Evolutionary conservation across 1,140 invertebrate species (phyloP), one percentile per base, ranked within the genome.

Genomic region (Pogonomyrmex californicus): DNA sequence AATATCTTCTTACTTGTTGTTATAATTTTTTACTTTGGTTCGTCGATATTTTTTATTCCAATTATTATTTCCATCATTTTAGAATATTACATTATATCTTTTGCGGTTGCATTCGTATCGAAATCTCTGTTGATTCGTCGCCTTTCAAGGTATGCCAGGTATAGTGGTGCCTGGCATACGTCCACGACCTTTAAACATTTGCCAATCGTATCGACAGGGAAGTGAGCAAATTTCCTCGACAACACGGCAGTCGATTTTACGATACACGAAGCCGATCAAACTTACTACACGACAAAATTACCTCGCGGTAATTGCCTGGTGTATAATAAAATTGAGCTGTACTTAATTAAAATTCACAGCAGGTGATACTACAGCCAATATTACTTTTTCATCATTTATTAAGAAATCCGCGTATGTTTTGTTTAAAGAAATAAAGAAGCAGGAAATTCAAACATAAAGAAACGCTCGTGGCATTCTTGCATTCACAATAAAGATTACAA

Each of bases 121-220:
- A 33, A 63, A n/a, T n/a, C 41, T 78, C 4, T 63, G 17, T 33
- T n/a, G 4, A 78, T 33, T 49, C 10, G 58, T 36, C 14, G 58
- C 14, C 5, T 62, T 62, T 58, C 56, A 62, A 77, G 41, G 23
- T 23, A 23, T 41, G 47, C 47, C 33, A 38, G n/a, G 73, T 60
- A 66, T 51, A 75, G 5, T 58, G 12, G 23, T 70, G 12, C 38
- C 7, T 81, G 77, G 77, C 63, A 14, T 54, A 68, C 12, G 47
- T 81, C 63, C 78, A 81, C 63, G 78, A 71, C 49, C 65, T 56
- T 81, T 70, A 70, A 81, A 70, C 7, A n/a, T 70, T 14, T 81
- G 23, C 9, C 36, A 12, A 70, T 71, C 33, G 30, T 51, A 81
- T 66, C 36, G 30, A 81, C 23, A 2, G 58, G 41, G 17, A 73